Evolutionary conservation across 2,888 invertebrate species (phyloP).

Genomic region (Octonoba sinensis): DNA sequence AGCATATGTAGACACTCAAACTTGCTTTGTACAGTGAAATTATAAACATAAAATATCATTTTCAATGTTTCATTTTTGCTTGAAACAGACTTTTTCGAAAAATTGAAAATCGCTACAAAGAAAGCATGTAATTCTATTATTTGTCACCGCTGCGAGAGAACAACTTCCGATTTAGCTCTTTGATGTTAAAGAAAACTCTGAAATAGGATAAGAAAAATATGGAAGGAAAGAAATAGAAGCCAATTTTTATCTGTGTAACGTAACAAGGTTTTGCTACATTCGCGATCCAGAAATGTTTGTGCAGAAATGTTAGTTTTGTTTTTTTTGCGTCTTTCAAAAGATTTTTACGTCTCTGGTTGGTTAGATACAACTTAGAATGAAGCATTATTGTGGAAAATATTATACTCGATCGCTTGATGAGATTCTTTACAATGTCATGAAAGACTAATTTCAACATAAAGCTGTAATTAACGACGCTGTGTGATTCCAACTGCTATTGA

Average conservation of each 20-base stretch:
- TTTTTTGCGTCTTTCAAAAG: constrained; percentile 1
- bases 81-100: background rate
- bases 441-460: no score
- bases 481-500: no score
- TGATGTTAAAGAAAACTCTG: constrained; percentile 5
- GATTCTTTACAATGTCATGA: no score
- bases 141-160: constrained; percentile 2
- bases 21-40: no score
- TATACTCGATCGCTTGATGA: no score
- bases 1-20: no score
- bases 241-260: constrained; percentile 9
- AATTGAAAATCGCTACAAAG: background rate
- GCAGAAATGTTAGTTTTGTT: background rate
- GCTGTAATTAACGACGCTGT: no score
- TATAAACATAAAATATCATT: no score
- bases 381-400: no score
- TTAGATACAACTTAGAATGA: no score
- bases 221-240: background rate
- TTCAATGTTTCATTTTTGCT: no score
- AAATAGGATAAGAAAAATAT: background rate
- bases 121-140: constrained; percentile 1
- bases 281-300: background rate
- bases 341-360: no score
- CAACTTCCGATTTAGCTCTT: constrained; percentile 3
- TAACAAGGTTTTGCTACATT: constrained; percentile 14